Conservation (phyloP, 2,797 vertebrate species). For the Cichlasoma orientale region DNA sequence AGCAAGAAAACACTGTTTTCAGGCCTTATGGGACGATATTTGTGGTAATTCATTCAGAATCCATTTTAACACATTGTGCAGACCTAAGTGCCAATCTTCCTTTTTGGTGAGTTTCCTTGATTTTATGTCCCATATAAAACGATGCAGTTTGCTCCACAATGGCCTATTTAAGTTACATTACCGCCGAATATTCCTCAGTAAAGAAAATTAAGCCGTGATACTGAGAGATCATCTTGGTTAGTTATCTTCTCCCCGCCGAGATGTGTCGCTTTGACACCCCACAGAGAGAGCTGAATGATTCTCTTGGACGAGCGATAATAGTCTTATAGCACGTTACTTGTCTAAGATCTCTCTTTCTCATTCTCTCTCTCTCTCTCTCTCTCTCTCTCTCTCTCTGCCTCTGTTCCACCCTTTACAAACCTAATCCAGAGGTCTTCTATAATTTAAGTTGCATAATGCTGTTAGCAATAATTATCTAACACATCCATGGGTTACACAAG, state of each 20-base stretch:
- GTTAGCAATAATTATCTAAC: conserved; percentile 13
- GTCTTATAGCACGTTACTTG: conserved; percentile 40
- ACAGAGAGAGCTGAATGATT: conserved; percentile 71
- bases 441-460: conserved; percentile 12
- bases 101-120: conserved; percentile 77
- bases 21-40: conserved; percentile 72
- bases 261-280: conserved; percentile 69
- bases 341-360: conserved; percentile 8
- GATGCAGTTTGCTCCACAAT: conserved; percentile 69
- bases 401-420: conserved; percentile 13
- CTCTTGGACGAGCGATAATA: conserved; percentile 69
- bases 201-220: conserved; percentile 78
- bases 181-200: conserved; percentile 73
- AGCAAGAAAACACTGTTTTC: conserved; percentile 27
- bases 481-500: background rate
- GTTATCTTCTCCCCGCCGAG: conserved; percentile 74
- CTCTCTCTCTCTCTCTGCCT: background rate
- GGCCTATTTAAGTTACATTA: conserved; percentile 81
- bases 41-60: conserved; percentile 77
- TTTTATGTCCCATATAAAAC: conserved; percentile 78
- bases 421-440: conserved; percentile 13
- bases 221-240: conserved; percentile 76
- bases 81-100: conserved; percentile 78
- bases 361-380: background rate
- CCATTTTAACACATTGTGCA: conserved; percentile 70